Evolutionary conservation across 2,797 vertebrate genomes (phyloP).

Genomic region (Galaxias olidus): DNA sequence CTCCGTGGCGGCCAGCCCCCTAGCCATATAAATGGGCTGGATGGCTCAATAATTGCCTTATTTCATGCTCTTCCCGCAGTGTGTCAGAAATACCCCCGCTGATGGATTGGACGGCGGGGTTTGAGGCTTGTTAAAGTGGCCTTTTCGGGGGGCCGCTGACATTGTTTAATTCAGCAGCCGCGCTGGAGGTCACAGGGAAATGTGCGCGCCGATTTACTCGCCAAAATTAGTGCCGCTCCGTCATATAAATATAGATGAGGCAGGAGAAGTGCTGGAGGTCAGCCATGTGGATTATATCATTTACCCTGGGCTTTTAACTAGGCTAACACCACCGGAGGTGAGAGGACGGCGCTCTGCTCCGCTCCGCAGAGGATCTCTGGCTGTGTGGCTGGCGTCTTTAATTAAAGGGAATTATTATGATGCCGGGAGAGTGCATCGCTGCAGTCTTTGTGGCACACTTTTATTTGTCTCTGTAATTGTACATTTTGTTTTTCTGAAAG

Average conservation of each 20-base stretch:
- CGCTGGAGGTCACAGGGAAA: constrained; percentile 71
- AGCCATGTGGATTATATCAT: constrained; percentile 58
- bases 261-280: constrained; percentile 65
- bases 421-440: constrained; percentile 47
- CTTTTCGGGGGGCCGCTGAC: constrained; percentile 67
- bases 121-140: constrained; percentile 77
- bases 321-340: constrained; percentile 49
- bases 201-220: constrained; percentile 72
- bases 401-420: constrained; percentile 69
- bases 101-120: constrained; percentile 78
- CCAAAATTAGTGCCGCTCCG: constrained; percentile 74
- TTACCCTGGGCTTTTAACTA: constrained; percentile 59
- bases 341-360: constrained; percentile 3
- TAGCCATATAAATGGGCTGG: constrained; percentile 73
- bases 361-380: neutral
- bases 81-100: constrained; percentile 78
- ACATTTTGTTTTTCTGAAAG: constrained; percentile 50
- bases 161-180: constrained; percentile 80
- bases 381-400: constrained; percentile 52
- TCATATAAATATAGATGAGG: constrained; percentile 79
- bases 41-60: constrained; percentile 85
- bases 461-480: constrained; percentile 68
- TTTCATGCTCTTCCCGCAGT: constrained; percentile 81
- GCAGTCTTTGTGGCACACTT: constrained; percentile 38
- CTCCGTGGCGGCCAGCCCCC: constrained; percentile 32